Evolutionary conservation across 2,113 vertebrate genomes (phyloP).

Genomic region (Gymnobelideus leadbeateri): DNA sequence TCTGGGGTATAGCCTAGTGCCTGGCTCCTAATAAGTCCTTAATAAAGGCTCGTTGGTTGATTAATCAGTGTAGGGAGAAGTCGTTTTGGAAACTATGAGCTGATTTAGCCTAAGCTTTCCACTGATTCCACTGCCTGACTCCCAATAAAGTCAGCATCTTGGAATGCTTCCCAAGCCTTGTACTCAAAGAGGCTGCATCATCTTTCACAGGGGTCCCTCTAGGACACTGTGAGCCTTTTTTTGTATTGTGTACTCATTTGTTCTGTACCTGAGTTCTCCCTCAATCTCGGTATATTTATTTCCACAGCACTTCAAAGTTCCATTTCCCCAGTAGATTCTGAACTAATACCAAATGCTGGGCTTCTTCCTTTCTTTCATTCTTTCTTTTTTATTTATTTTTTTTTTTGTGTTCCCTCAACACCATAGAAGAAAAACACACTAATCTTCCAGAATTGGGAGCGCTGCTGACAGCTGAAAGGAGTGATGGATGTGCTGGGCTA

Average conservation of each 20-base stretch:
- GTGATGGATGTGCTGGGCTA: constrained; percentile 78
- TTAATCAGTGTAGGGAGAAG: background rate
- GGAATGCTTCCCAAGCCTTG: background rate
- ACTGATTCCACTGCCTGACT: background rate
- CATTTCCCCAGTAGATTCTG: background rate
- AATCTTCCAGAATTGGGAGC: constrained; percentile 67
- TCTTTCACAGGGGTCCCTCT: background rate
- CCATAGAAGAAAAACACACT: constrained; percentile 70
- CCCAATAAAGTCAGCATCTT: background rate
- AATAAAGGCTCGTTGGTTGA: background rate
- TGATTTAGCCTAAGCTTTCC: background rate
- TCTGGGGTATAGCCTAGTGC: background rate
- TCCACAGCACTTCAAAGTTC: constrained; percentile 56
- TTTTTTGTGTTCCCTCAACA: background rate
- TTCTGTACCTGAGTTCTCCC: background rate
- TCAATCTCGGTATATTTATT: background rate
- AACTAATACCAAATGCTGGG: background rate
- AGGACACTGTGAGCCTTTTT: background rate
- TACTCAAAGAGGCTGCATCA: background rate
- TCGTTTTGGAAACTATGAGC: background rate
- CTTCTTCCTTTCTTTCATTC: background rate
- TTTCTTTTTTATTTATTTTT: background rate
- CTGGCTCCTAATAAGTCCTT: background rate
- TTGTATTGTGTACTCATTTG: background rate
- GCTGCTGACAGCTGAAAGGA: constrained; percentile 71